These are phyloP conservation scores for Boloria euphrosyne DNA, from an alignment of 2,888 invertebrate genomes.

Conservation along the genomic window DNA sequence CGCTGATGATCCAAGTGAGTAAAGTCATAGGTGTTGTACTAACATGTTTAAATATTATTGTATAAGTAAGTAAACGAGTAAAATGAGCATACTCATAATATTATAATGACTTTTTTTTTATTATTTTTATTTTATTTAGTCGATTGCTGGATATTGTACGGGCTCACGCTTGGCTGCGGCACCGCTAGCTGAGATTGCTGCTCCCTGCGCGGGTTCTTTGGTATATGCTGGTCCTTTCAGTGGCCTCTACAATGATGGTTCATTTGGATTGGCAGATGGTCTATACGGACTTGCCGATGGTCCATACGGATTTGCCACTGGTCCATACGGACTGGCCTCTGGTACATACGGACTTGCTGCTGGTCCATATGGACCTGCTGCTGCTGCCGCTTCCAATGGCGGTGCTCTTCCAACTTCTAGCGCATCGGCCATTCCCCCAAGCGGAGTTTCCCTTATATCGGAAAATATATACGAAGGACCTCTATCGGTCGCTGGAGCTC, in stretches of 20 bases:
- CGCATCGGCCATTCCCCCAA: constrained; percentile 45
- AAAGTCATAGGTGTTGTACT: neutral
- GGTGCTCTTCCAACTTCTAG: constrained; percentile 47
- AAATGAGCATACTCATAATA: no score
- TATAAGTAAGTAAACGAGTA: no score
- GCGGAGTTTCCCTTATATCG: constrained; percentile 47
- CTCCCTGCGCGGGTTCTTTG: constrained; percentile 25
- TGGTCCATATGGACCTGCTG: constrained; percentile 30
- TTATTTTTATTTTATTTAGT: constrained; percentile 34
- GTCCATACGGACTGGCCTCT: neutral
- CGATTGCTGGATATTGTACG: constrained; percentile 41
- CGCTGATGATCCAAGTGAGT: constrained; percentile 48
- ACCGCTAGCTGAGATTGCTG: constrained; percentile 19
- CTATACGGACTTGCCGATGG: constrained; percentile 18
- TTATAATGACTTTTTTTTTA: neutral
- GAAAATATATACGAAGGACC: constrained; percentile 51
- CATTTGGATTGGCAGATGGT: constrained; percentile 21
- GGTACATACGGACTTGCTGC: constrained; percentile 8
- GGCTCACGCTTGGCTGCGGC: constrained; percentile 9
- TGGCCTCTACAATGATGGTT: neutral
- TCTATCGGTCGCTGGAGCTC: constrained; percentile 43
- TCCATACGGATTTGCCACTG: neutral
- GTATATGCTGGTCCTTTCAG: neutral
- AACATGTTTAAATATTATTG: neutral
- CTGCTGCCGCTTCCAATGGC: constrained; percentile 40